Evolutionary conservation across 2,888 invertebrate genomes (phyloP).

Genomic region (Quadroppia sp.): DNA sequence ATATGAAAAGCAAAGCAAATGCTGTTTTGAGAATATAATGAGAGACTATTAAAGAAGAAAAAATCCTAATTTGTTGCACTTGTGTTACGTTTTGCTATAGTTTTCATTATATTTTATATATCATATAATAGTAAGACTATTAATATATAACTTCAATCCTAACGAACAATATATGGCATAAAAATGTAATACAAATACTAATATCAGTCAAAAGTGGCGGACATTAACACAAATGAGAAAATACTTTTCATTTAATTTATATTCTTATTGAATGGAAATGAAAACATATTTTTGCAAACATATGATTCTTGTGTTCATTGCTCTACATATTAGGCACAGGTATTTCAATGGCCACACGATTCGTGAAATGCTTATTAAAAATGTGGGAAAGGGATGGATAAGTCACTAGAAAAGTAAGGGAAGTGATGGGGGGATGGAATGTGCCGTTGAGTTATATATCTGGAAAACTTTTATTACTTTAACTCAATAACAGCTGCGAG

Average conservation of each 20-base stretch:
- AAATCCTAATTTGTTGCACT: constrained; percentile 32
- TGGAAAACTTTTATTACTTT: constrained; percentile 36
- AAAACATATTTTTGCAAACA: not conserved
- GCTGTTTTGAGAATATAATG: not conserved
- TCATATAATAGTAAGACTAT: not conserved
- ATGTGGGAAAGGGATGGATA: not conserved
- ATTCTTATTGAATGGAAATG: not conserved
- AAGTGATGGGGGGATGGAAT: not conserved
- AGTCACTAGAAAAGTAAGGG: constrained; percentile 4
- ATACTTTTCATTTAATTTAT: not conserved
- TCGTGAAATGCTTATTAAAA: not conserved
- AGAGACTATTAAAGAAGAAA: constrained; percentile 12
- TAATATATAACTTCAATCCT: not conserved
- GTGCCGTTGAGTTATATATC: constrained; percentile 22
- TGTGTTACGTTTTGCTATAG: not conserved
- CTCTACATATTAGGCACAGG: not conserved
- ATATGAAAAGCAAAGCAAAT: not conserved
- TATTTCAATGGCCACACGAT: not conserved
- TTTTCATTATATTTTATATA: not conserved
- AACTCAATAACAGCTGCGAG: constrained; percentile 34
- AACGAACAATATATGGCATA: constrained; percentile 2
- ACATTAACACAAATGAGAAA: not conserved
- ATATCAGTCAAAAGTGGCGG: constrained; percentile 17
- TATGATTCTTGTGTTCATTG: not conserved
- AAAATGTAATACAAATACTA: constrained; percentile 24